phyloP scores from a whole-genome alignment of 2,113 vertebrate species.

The Cervus canadensis region DNA sequence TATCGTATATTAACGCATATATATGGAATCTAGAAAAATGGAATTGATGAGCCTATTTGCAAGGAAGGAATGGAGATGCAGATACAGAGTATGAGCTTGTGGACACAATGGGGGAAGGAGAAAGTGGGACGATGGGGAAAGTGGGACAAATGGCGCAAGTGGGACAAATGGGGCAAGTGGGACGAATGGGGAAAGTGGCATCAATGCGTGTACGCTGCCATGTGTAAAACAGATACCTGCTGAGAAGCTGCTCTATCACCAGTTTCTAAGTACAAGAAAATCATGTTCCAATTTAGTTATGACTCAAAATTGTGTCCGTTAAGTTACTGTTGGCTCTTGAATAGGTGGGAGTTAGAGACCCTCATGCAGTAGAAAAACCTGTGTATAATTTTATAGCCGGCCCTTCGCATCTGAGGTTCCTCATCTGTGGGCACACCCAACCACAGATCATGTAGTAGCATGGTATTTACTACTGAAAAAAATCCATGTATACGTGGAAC shows the following conservation, averaged over 20 bases:
- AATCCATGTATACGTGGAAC: not conserved
- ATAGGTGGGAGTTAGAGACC: not conserved
- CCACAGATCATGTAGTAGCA: not conserved
- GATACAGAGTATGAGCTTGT: not conserved
- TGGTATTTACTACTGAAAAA: not conserved
- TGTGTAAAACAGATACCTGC: not conserved
- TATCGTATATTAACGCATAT: not conserved
- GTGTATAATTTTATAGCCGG: not conserved
- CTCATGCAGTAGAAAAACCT: not conserved
- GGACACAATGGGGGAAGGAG: not conserved
- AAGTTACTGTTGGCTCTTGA: not conserved
- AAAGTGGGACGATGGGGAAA: not conserved
- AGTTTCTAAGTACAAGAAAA: not conserved
- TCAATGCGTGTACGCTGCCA: fast-evolving
- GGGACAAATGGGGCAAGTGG: not conserved
- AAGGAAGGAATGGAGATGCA: not conserved
- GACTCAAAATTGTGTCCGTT: not conserved
- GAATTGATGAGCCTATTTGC: not conserved
- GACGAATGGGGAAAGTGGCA: not conserved
- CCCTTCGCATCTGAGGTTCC: not conserved
- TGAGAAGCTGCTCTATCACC: not conserved
- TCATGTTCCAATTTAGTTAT: not conserved
- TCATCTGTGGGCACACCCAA: not conserved
- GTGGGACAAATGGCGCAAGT: not conserved
- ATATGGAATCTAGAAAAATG: not conserved